A percentile compares a stretch with the other conserved stretches of the same genome.
Evolutionary conservation across 2,797 vertebrate genomes (phyloP).

Genomic region (Falco naumanni): DNA sequence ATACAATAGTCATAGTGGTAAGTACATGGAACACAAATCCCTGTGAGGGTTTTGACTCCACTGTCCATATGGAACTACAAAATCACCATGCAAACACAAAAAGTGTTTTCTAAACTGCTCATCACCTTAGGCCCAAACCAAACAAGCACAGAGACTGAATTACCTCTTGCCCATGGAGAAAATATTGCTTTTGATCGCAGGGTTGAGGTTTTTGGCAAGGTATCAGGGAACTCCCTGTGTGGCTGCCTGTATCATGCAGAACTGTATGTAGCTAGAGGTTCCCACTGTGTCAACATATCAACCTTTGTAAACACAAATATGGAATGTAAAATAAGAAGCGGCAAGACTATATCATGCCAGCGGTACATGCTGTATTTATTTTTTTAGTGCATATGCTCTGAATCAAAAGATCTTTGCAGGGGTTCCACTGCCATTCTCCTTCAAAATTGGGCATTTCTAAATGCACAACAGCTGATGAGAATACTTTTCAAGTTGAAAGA

Average conservation of each 20-base stretch:
- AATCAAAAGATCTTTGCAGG: not conserved
- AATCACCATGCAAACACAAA: not conserved
- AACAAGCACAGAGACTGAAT: not conserved
- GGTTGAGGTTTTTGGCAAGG: slow-evolving; percentile 15
- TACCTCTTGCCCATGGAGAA: slow-evolving; percentile 3
- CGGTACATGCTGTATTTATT: not conserved
- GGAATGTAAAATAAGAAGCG: slow-evolving; percentile 12
- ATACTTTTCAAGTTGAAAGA: not conserved
- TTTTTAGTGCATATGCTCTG: not conserved
- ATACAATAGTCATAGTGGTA: not conserved
- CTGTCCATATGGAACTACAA: not conserved
- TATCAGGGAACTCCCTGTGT: not conserved
- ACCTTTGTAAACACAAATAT: not conserved
- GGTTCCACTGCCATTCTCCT: not conserved
- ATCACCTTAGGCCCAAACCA: not conserved
- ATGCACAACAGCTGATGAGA: not conserved
- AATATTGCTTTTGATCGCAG: slow-evolving; percentile 19
- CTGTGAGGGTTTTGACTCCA: rapidly evolving
- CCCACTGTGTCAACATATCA: not conserved
- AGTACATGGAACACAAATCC: not conserved
- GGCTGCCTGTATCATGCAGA: slow-evolving; percentile 17
- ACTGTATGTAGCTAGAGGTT: not conserved
- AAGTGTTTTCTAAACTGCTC: slow-evolving; percentile 7
- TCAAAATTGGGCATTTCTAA: not conserved
- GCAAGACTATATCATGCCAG: not conserved